Base-by-base conservation (phyloP, 2,797 vertebrate species). In the Chelidonichthys spinosus region DNA sequence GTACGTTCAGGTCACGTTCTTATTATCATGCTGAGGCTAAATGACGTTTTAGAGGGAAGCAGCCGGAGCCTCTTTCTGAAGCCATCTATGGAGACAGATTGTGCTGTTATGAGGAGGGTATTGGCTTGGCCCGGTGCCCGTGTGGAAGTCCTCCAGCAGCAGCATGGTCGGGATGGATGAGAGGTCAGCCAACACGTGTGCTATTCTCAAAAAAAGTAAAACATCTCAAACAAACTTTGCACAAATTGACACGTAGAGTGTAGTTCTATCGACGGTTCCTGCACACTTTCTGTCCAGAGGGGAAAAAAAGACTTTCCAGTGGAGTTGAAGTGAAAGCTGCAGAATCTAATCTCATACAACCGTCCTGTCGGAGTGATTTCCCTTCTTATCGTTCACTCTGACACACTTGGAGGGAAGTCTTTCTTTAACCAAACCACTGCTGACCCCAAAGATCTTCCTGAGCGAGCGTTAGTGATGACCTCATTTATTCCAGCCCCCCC, bases 401-500 rank as follows among this genome's bases (percentile, higher is more conserved):
- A 25, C 44, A n/a, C 72, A 39, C 59, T 5, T 42, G 10, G 46
- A 65, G 60, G 33, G 47, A 46, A 46, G 1, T 72, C 6, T 79
- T 50, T 55, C 56, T 69, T 44, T 54, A 40, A 49, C 65, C 36
- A 39, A 56, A 60, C 64, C 72, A 36, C 54, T 42, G 2, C 4
- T 25, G 2, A 13, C 73, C 71, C 76, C 43, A 13, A 7, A 49
- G 62, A 74, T 69, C 80, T 58, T 78, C 74, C 58, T 33, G 53
- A 78, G 78, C 32, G 65, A 77, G 74, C 15, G 78, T 74, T 81
- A 13, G 58, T 50, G 83, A 86, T 92, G 90, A 90, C 90, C 89
- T 90, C 87, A 92, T 90, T 90, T 86, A 83, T 90, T 90, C 89
- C 89, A 82, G 47, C 80, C 32, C 11, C 69, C 61, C 44, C 7